A percentile compares a stretch with the other conserved stretches of the same genome.
Evolutionary conservation across 1,140 invertebrate species (phyloP).

Genomic region (Pantala flavescens): DNA sequence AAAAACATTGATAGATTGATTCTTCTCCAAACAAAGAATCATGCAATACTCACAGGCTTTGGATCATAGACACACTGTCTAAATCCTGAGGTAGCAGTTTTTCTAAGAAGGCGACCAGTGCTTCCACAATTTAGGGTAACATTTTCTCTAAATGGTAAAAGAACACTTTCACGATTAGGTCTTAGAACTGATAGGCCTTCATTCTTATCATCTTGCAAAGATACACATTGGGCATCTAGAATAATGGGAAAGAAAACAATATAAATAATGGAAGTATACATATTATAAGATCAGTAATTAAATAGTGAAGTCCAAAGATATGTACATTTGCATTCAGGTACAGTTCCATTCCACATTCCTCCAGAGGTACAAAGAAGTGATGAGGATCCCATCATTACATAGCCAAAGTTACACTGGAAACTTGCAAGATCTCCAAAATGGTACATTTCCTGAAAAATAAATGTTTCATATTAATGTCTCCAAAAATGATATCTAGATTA

Average conservation of each 20-base stretch:
- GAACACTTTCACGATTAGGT: conserved; percentile 62
- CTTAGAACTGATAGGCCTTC: conserved; percentile 69
- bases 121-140: conserved; percentile 72
- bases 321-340: conserved; percentile 85
- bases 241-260: conserved; percentile 23
- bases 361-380: conserved; percentile 77
- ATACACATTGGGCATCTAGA: conserved; percentile 78
- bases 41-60: conserved; percentile 49
- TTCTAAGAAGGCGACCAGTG: conserved; percentile 62
- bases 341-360: conserved; percentile 87
- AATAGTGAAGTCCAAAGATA: conserved; percentile 24
- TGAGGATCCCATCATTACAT: conserved; percentile 75
- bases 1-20: conserved; percentile 13
- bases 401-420: conserved; percentile 94
- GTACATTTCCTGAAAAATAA: conserved; percentile 46
- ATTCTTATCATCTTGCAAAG: conserved; percentile 75
- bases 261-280: not conserved
- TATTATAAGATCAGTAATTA: conserved; percentile 14
- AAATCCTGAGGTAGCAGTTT: conserved; percentile 69
- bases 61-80: conserved; percentile 94
- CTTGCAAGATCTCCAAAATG: conserved; percentile 83
- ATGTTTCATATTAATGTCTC: not conserved
- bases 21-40: no score
- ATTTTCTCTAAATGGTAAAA: conserved; percentile 81
- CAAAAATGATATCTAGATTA: not conserved